Percentiles rank a stretch among this genome's conserved stretches.
Conservation (phyloP, 2,888 invertebrate genomes). For the Phania funesta region DNA sequence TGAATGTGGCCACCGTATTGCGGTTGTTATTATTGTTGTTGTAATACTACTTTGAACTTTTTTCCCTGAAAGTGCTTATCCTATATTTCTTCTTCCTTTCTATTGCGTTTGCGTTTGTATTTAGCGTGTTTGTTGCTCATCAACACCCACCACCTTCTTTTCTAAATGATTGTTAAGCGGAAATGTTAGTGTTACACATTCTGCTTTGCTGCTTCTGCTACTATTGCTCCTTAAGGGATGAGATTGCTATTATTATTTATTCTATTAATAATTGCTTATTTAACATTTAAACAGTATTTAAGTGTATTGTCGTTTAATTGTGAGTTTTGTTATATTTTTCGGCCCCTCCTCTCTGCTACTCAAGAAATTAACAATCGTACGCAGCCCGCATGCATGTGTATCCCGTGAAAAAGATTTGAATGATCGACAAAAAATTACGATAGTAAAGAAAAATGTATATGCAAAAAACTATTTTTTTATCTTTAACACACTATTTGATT, state of each 20-base stretch:
- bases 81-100: slow-evolving; percentile 68
- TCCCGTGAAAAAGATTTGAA: slow-evolving; percentile 51
- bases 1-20: too few species aligned
- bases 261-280: slow-evolving; percentile 56
- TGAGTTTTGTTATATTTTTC: slow-evolving; percentile 43
- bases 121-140: slow-evolving; percentile 14
- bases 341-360: slow-evolving; percentile 27
- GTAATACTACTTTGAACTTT: slow-evolving; percentile 70
- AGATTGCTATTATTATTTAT: slow-evolving; percentile 58
- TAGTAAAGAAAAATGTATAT: slow-evolving; percentile 21
- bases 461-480: background rate
- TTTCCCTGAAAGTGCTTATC: slow-evolving; percentile 66
- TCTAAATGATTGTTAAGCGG: background rate
- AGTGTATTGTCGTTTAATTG: slow-evolving; percentile 21
- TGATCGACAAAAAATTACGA: slow-evolving; percentile 39
- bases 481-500: slow-evolving; percentile 4
- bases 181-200: slow-evolving; percentile 20
- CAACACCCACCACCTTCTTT: slow-evolving; percentile 74
- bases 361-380: slow-evolving; percentile 17
- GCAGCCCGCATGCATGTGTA: slow-evolving; percentile 48
- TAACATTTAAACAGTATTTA: slow-evolving; percentile 34
- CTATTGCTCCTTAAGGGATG: slow-evolving; percentile 23
- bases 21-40: slow-evolving; percentile 37
- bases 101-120: slow-evolving; percentile 71
- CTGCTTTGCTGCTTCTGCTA: slow-evolving; percentile 13